These are phyloP conservation scores for Ciconia stormi DNA, from an alignment of 2,113 vertebrate species.

Conservation along the genomic window DNA sequence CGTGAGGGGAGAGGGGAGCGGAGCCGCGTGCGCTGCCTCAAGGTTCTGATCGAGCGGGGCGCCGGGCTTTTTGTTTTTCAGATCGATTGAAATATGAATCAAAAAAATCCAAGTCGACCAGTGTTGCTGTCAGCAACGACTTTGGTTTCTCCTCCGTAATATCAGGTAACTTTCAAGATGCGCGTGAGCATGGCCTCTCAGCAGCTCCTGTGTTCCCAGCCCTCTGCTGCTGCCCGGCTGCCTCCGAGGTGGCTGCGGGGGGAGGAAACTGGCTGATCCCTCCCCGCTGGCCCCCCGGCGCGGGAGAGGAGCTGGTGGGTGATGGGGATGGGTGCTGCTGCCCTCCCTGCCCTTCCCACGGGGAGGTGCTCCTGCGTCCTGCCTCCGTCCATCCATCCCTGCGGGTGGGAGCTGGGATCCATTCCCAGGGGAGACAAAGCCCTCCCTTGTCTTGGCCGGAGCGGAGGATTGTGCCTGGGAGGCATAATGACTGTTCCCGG, in stretches of 20 bases:
- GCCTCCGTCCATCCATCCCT: not conserved
- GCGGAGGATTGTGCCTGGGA: not conserved
- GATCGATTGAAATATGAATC: constrained; percentile 98
- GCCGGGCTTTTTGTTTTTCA: constrained; percentile 74
- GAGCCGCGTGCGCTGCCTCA: not conserved
- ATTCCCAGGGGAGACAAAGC: not conserved
- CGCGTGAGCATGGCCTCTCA: accelerated
- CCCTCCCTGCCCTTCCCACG: not conserved
- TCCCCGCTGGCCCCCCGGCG: not conserved
- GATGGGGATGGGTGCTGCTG: not conserved
- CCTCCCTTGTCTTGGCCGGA: not conserved
- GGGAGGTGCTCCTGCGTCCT: not conserved
- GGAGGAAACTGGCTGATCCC: not conserved
- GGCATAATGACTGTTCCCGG: not conserved
- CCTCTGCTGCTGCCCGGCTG: not conserved
- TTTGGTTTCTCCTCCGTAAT: constrained; percentile 58
- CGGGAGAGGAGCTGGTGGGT: not conserved
- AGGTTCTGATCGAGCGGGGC: not conserved
- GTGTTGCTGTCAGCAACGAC: constrained; percentile 71
- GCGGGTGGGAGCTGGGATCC: not conserved
- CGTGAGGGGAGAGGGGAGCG: accelerated
- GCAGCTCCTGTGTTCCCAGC: not conserved
- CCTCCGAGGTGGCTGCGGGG: not conserved
- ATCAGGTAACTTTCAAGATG: constrained; percentile 68
- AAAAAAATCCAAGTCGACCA: constrained; percentile 89